Evolutionary conservation across 2,113 vertebrate genomes (phyloP).

Genomic region (Colossoma macropomum): DNA sequence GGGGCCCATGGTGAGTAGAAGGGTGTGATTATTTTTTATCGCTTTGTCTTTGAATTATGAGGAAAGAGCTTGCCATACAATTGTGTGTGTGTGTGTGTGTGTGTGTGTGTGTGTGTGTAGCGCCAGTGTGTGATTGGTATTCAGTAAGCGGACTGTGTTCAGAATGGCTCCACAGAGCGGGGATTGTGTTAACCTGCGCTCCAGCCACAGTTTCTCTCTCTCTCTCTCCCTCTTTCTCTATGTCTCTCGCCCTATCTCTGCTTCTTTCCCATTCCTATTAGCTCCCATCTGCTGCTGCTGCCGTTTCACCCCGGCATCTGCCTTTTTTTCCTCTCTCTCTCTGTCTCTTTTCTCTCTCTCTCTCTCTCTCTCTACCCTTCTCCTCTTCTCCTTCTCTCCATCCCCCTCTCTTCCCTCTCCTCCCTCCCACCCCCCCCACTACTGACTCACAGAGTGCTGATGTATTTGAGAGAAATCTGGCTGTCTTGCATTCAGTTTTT

Average conservation of each 20-base stretch:
- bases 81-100: constrained; percentile 55
- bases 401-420: constrained; percentile 42
- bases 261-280: constrained; percentile 35
- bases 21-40: background rate
- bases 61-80: constrained; percentile 47
- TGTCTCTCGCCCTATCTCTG: constrained; percentile 31
- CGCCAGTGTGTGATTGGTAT: constrained; percentile 77
- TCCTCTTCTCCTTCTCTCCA: constrained; percentile 31
- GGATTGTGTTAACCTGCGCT: constrained; percentile 78
- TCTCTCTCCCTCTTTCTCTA: constrained; percentile 10
- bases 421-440: constrained; percentile 44
- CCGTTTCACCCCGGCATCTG: constrained; percentile 19
- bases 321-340: constrained; percentile 46
- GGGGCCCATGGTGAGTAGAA: background rate
- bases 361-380: constrained; percentile 53
- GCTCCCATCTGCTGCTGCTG: constrained; percentile 43
- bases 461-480: constrained; percentile 63
- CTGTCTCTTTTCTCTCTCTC: constrained; percentile 47
- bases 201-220: constrained; percentile 60
- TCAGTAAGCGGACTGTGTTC: constrained; percentile 77
- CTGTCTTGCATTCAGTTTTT: constrained; percentile 58
- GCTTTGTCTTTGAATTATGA: constrained; percentile 41
- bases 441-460: constrained; percentile 63
- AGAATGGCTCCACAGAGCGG: constrained; percentile 82
- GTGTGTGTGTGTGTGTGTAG: constrained; percentile 47